Conservation (phyloP, 2,797 vertebrate genomes). For the Phrynocephalus vlangalii region DNA sequence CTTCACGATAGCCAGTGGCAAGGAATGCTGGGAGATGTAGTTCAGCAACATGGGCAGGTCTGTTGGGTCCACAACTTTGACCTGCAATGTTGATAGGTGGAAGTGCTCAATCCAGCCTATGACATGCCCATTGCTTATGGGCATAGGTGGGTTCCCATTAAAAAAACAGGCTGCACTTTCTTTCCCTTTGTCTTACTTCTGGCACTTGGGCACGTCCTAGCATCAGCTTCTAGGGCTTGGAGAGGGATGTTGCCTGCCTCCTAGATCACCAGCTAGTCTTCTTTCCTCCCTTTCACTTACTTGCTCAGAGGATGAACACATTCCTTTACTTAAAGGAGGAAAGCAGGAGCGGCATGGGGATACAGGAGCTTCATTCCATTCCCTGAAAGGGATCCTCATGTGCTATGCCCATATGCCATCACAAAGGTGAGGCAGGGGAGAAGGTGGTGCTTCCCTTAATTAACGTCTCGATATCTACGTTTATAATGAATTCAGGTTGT, state of each 20-base stretch:
- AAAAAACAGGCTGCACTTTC: background rate
- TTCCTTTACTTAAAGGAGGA: background rate
- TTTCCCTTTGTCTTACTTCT: background rate
- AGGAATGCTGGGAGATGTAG: too few relatives aligned
- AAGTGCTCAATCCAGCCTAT: background rate
- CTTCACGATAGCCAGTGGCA: too few relatives aligned
- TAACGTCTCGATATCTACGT: background rate
- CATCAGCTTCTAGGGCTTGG: too few relatives aligned
- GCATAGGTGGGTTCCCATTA: background rate
- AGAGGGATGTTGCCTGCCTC: background rate
- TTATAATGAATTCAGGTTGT: background rate
- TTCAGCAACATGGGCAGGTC: too few relatives aligned
- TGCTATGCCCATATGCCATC: background rate
- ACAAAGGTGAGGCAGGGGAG: background rate
- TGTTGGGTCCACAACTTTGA: too few relatives aligned
- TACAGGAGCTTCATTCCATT: background rate
- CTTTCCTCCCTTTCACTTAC: background rate
- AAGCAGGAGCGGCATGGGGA: too few relatives aligned
- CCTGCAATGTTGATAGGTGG: background rate
- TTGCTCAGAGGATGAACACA: background rate
- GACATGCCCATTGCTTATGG: background rate
- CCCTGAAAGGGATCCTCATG: background rate
- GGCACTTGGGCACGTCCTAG: background rate
- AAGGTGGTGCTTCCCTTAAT: background rate
- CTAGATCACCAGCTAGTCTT: background rate